These are phyloP conservation scores for Falco biarmicus DNA, from an alignment of 2,797 vertebrate genomes.

Conservation along the genomic window DNA sequence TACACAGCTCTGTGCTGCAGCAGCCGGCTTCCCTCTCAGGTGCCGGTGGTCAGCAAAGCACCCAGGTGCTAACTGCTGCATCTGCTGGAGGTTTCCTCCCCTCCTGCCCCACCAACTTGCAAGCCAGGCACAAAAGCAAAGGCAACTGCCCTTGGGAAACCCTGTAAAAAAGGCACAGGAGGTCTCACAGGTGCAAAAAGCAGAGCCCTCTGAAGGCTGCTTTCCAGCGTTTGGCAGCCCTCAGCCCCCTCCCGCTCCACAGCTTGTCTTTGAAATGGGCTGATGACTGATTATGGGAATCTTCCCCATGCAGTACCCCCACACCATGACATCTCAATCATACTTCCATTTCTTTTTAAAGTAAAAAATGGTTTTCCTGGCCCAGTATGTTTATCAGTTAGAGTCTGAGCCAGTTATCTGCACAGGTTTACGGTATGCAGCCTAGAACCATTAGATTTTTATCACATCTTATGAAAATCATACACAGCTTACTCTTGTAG, in stretches of 20 bases:
- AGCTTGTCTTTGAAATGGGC: conserved; percentile 2
- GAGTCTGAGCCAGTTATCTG: conserved; percentile 49
- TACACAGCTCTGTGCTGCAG: not conserved
- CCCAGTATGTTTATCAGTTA: conserved; percentile 41
- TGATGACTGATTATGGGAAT: conserved; percentile 59
- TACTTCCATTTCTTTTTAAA: conserved; percentile 16
- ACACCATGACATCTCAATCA: conserved; percentile 55
- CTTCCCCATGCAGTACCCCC: not conserved
- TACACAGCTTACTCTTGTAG: conserved; percentile 40
- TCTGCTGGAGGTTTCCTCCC: not conserved
- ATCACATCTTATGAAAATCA: conserved; percentile 60
- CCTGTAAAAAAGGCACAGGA: not conserved
- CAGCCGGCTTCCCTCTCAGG: not conserved
- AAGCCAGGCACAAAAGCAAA: not conserved
- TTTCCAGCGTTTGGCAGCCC: not conserved
- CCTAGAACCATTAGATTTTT: conserved; percentile 68
- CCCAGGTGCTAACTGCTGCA: not conserved
- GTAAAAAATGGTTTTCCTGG: conserved; percentile 34
- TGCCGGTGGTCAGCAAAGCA: not conserved
- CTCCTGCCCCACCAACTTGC: not conserved
- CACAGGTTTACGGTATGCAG: conserved; percentile 19
- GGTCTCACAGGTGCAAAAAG: not conserved
- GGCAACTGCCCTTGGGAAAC: not conserved
- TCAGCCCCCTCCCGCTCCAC: not conserved
- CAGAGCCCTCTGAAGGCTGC: not conserved